Conservation (phyloP, 2,113 vertebrate genomes). For the Caretta caretta region DNA sequence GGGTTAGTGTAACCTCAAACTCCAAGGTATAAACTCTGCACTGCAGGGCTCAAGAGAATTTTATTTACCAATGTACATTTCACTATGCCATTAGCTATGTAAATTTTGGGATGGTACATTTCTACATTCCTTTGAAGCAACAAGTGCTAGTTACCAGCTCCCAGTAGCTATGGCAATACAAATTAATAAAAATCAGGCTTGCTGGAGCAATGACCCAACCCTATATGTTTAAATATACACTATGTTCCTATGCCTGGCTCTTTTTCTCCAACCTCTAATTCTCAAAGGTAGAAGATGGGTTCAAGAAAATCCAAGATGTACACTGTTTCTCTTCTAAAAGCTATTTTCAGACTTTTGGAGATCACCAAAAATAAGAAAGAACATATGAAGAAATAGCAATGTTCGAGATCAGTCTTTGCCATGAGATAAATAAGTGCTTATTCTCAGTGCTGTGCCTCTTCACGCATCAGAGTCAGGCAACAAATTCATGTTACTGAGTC, state of each 20-base stretch:
- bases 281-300: neutral
- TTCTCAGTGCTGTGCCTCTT: neutral
- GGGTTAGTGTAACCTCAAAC: neutral
- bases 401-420: neutral
- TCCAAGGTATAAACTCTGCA: neutral
- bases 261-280: neutral
- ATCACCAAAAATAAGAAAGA: neutral
- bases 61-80: neutral
- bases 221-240: neutral
- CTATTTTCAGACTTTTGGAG: neutral
- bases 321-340: neutral
- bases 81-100: neutral
- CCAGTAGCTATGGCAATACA: neutral
- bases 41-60: neutral
- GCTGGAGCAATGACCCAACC: neutral
- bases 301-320: slow-evolving; percentile 17
- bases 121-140: neutral
- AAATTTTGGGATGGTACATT: neutral
- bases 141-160: neutral
- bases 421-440: neutral
- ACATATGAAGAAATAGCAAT: neutral
- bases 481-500: rapidly evolving
- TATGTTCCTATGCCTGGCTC: neutral
- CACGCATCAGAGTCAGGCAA: rapidly evolving
- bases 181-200: neutral